Evolutionary conservation across 2,113 vertebrate species (phyloP).

Genomic region (Chloropsis cyanopogon): DNA sequence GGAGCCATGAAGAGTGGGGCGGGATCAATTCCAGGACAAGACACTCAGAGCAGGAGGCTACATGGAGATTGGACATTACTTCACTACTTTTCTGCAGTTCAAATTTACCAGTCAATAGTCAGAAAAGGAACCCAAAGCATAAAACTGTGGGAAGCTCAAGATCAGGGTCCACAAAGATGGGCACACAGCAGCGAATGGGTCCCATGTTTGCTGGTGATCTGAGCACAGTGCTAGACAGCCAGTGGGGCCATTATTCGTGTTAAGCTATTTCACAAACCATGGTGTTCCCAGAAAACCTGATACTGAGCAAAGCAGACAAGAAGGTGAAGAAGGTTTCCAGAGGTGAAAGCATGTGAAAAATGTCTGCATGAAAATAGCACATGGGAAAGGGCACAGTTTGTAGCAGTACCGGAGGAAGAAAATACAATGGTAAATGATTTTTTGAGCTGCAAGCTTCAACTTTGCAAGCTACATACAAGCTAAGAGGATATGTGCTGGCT

Average conservation of each 20-base stretch:
- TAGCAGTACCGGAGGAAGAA: background rate
- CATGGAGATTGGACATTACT: background rate
- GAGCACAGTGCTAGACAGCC: background rate
- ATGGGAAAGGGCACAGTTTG: background rate
- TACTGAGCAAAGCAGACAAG: constrained; percentile 28
- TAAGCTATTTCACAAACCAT: background rate
- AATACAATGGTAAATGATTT: background rate
- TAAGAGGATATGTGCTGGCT: background rate
- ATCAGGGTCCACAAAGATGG: background rate
- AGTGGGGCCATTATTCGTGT: background rate
- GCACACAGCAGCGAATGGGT: background rate
- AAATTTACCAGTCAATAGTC: background rate
- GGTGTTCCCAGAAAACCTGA: constrained; percentile 16
- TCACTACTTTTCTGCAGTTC: background rate
- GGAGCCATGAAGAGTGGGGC: background rate
- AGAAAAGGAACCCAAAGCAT: background rate
- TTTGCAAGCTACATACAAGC: background rate
- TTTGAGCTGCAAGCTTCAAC: background rate
- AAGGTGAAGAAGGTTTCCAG: constrained; percentile 13
- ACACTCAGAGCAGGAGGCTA: background rate
- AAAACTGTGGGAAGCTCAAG: background rate
- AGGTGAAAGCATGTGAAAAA: constrained; percentile 35
- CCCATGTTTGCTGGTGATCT: background rate
- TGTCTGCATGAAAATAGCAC: background rate
- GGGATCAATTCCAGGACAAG: background rate